Evolutionary conservation across 2,888 invertebrate species (phyloP).

Genomic region (Dasysyrphus albostriatus): DNA sequence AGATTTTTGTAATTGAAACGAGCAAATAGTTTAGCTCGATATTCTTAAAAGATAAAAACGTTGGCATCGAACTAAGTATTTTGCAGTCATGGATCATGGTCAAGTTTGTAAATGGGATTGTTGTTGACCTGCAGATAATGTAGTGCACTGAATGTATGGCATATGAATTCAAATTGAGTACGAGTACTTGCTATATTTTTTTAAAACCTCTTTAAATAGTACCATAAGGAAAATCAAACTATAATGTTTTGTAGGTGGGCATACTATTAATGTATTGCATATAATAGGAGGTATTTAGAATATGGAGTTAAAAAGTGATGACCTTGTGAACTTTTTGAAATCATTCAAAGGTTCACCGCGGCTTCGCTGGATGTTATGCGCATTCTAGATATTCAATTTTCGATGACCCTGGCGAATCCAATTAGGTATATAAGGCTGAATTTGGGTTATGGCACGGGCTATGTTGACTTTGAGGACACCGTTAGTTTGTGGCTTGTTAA

Average conservation of each 20-base stretch:
- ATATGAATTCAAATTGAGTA: not conserved
- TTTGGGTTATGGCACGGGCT: too few species aligned
- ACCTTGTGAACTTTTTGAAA: too few species aligned
- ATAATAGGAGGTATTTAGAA: too few species aligned
- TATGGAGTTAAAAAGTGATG: too few species aligned
- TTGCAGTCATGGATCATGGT: constrained; percentile 37
- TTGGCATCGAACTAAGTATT: constrained; percentile 4
- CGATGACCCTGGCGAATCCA: too few species aligned
- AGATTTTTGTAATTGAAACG: not conserved
- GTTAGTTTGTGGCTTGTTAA: too few species aligned
- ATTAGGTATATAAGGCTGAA: too few species aligned
- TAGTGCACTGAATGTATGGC: not conserved
- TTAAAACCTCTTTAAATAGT: not conserved
- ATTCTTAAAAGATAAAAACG: not conserved
- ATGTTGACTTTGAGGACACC: too few species aligned
- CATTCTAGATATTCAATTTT: too few species aligned
- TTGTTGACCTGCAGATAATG: not conserved
- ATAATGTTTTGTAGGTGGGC: not conserved
- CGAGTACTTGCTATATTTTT: not conserved
- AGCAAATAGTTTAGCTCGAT: not conserved
- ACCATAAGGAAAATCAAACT: not conserved
- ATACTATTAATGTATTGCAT: too few species aligned
- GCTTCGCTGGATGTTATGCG: too few species aligned
- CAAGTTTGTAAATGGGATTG: constrained; percentile 14
- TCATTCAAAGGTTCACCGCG: too few species aligned